These are phyloP conservation scores for Athalia rosae DNA, from an alignment of 2,888 invertebrate species.

Conservation along the genomic window DNA sequence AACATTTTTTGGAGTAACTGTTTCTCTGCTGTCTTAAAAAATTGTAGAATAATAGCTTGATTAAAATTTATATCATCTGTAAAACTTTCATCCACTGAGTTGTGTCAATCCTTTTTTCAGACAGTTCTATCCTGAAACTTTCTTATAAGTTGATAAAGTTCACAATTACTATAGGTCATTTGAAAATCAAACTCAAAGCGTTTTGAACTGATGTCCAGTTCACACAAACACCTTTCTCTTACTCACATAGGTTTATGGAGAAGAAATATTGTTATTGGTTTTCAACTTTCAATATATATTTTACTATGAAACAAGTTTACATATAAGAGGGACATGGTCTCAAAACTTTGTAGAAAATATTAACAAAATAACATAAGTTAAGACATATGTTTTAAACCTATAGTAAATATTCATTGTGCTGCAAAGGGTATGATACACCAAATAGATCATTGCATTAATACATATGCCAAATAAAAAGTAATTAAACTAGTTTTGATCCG, in stretches of 20 bases:
- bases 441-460: neutral
- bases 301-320: constrained; percentile 37
- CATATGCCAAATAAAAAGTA: no score
- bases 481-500: no score
- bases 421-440: neutral
- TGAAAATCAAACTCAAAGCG: neutral
- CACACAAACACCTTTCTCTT: neutral
- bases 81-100: neutral
- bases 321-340: constrained; percentile 13
- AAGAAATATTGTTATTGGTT: constrained; percentile 21
- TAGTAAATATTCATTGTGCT: neutral
- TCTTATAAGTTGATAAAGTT: no score
- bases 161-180: no score
- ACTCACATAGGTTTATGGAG: neutral
- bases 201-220: neutral
- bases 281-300: constrained; percentile 42
- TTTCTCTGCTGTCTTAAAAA: neutral
- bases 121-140: no score
- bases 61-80: constrained; percentile 8
- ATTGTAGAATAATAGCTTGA: constrained; percentile 5
- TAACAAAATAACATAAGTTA: neutral
- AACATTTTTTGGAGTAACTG: constrained; percentile 34
- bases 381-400: constrained; percentile 2
- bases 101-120: no score
- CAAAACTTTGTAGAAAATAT: constrained; percentile 21